These are phyloP conservation scores for Eclectus roratus DNA, from an alignment of 2,113 vertebrate genomes.

Conservation along the genomic window DNA sequence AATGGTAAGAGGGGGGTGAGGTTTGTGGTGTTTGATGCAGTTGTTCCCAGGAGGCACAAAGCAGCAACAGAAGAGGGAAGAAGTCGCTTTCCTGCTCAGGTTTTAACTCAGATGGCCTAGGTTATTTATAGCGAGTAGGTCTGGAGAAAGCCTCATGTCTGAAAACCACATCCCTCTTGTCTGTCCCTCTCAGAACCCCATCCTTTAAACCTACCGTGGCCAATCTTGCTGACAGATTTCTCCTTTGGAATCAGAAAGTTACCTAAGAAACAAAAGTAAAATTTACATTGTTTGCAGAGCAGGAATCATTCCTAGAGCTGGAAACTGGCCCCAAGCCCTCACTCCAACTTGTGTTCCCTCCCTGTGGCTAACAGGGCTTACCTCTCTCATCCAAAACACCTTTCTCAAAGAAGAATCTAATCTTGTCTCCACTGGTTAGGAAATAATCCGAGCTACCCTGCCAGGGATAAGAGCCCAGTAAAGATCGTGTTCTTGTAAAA, in stretches of 20 bases:
- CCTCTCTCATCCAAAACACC: conserved; percentile 90
- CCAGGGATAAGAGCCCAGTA: background rate
- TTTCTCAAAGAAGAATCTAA: conserved; percentile 97
- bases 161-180: background rate
- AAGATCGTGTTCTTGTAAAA: background rate
- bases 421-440: conserved; percentile 92
- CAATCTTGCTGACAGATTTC: conserved; percentile 91
- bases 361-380: conserved; percentile 5
- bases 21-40: background rate
- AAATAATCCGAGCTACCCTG: conserved; percentile 94
- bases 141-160: background rate
- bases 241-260: conserved; percentile 85
- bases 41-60: background rate
- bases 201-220: conserved; percentile 81
- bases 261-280: conserved; percentile 69
- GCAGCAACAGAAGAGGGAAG: background rate
- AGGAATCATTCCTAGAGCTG: background rate
- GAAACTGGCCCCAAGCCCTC: background rate
- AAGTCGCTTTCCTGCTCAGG: background rate
- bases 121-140: background rate
- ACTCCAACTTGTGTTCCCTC: background rate
- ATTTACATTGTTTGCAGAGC: background rate
- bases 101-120: background rate
- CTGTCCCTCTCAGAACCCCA: background rate
- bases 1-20: background rate